Evolutionary conservation across 1,140 invertebrate species (phyloP).

Genomic region (Nilaparvata lugens): DNA sequence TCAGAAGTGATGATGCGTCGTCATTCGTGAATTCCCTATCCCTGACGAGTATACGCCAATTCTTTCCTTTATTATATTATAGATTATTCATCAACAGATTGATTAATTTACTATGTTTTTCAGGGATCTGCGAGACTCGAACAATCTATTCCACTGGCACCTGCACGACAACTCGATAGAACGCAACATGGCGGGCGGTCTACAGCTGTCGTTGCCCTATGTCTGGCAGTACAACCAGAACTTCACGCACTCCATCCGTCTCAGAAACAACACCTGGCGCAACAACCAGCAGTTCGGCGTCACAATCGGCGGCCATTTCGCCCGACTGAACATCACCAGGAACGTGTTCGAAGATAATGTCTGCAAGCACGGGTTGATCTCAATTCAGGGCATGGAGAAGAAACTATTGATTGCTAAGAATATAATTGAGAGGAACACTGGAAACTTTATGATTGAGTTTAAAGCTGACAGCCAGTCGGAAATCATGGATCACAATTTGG

Average conservation of each 20-base stretch:
- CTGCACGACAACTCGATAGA: slow-evolving; percentile 81
- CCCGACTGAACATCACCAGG: slow-evolving; percentile 67
- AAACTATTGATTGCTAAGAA: slow-evolving; percentile 68
- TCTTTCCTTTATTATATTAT: too few relatives aligned
- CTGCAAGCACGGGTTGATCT: slow-evolving; percentile 73
- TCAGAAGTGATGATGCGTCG: too few relatives aligned
- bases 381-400: slow-evolving; percentile 94
- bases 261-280: slow-evolving; percentile 78
- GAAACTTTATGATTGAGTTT: slow-evolving; percentile 81
- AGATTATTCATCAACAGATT: too few relatives aligned
- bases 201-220: slow-evolving; percentile 79
- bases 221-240: slow-evolving; percentile 94
- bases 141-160: slow-evolving; percentile 91
- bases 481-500: slow-evolving; percentile 67
- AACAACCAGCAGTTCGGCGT: slow-evolving; percentile 80
- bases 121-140: slow-evolving; percentile 80
- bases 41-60: too few relatives aligned
- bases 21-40: too few relatives aligned
- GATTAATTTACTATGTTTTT: too few relatives aligned
- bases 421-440: slow-evolving; percentile 68
- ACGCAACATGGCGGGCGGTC: slow-evolving; percentile 70
- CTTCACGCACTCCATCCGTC: slow-evolving; percentile 79
- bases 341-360: slow-evolving; percentile 80
- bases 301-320: slow-evolving; percentile 84
- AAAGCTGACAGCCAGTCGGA: slow-evolving; percentile 86